Evolutionary conservation across 1,140 invertebrate species (phyloP).

Genomic region (Lepidurus packardi): DNA sequence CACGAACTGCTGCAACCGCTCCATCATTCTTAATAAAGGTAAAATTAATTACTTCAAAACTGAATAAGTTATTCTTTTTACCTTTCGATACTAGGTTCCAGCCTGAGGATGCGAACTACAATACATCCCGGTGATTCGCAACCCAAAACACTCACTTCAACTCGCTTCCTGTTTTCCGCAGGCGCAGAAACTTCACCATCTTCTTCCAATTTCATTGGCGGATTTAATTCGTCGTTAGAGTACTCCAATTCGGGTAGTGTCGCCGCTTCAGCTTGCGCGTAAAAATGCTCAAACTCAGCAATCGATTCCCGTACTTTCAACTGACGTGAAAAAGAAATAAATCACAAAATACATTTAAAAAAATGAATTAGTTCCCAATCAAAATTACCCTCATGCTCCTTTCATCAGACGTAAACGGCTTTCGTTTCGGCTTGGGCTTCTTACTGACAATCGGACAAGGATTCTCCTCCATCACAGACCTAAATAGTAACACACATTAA

Average conservation of each 20-base stretch:
- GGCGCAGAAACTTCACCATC: not conserved
- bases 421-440: too few relatives aligned
- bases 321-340: not conserved
- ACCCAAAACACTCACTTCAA: not conserved
- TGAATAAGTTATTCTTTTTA: not conserved
- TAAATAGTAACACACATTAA: not conserved
- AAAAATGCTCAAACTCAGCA: not conserved
- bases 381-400: too few relatives aligned
- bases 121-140: not conserved
- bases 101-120: not conserved
- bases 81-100: not conserved
- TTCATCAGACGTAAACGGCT: too few relatives aligned
- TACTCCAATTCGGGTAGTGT: not conserved
- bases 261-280: not conserved
- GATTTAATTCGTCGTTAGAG: not conserved
- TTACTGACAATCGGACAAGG: too few relatives aligned
- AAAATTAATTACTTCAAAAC: not conserved
- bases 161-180: not conserved
- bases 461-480: too few relatives aligned
- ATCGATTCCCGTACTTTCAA: not conserved
- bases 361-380: not conserved
- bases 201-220: not conserved
- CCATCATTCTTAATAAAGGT: not conserved
- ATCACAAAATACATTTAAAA: not conserved
- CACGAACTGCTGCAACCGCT: not conserved